Evolutionary conservation across 53 echinoderm and acorn worm genomes (phyloP).

Genomic region (Holothuria leucospilota): DNA sequence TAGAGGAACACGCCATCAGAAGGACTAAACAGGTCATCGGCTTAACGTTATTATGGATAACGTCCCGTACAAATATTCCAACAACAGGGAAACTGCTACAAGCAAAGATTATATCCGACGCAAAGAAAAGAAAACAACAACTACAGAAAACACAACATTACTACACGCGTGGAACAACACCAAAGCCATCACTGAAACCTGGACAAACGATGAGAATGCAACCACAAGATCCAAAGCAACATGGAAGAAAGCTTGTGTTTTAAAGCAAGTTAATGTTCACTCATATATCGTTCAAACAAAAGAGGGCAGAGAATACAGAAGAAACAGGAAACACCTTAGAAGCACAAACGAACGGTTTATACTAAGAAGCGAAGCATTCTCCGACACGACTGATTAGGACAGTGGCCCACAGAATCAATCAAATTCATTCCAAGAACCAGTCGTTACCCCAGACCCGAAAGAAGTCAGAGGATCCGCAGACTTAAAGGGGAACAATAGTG

Average conservation of each 20-base stretch:
- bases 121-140: conserved; percentile 1
- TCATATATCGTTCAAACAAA: conserved; percentile 59
- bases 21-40: conserved; percentile 28
- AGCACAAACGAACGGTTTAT: neutral
- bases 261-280: conserved; percentile 47
- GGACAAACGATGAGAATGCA: conserved; percentile 30
- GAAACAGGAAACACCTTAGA: conserved; percentile 59
- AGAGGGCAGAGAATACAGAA: conserved; percentile 53
- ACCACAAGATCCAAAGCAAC: neutral
- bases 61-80: conserved; percentile 15
- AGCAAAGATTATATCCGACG: conserved; percentile 54
- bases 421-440: conserved; percentile 1
- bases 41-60: conserved; percentile 23
- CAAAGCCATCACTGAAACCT: neutral
- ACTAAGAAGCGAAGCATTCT: neutral
- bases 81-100: conserved; percentile 49
- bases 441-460: neutral
- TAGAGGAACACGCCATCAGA: conserved; percentile 63
- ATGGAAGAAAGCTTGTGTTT: conserved; percentile 35
- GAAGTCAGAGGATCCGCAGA: conserved; percentile 24
- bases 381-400: neutral
- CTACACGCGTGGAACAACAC: conserved; percentile 42
- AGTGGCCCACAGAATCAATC: neutral
- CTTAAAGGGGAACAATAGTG: too few species aligned
- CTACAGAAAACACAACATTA: conserved; percentile 33